Evolutionary conservation across 2,888 invertebrate species (phyloP), one percentile per base, ranked within the genome.

Genomic region (Torymus auratus): DNA sequence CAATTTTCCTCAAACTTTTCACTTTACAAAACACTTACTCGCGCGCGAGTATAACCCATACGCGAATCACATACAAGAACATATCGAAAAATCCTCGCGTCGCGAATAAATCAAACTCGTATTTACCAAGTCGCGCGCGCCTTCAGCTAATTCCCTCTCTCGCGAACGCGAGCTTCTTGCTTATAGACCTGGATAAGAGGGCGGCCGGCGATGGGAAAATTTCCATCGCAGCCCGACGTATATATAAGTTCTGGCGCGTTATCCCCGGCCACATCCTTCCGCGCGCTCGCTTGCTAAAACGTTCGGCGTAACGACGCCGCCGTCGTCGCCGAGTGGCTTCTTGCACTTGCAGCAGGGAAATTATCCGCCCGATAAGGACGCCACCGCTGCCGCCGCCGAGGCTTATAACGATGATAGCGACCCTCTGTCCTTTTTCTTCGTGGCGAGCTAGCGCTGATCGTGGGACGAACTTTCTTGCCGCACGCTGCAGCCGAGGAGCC

Each of bases 321-420:
- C 15, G 71, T 55, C 67, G 68, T 7, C 76, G 61, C 60, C 67
- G 50, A 73, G 71, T 67, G 56, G 76, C 72, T 80, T 80, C 62
- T 80, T 76, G 68, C 71, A 76, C 70, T 72, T 76, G 67, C 61
- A 20, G 58, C 56, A 13, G 15, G 41, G 52, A 77, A 80, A 81
- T 81, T 81, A 81, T 81, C 77, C 50, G 20, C 28, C 2, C 70
- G 77, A 77, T 77, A 76, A 72, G 76, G 15, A 41, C 41, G 41
- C 41, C 41, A 41, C 41, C 41, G 41, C 28, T 7, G 11, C 41
- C 41, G 41, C 41, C 41, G 15, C 65, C 3, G 50, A 7, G 12
- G 50, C 67, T 41, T 61, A 11, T 67, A 67, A 67, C 67, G 67
- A 50, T 67, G 67, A 67, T 67, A 67, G 67, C 64, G 64, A n/a